Evolutionary conservation across 2,888 invertebrate genomes (phyloP), one percentile per base, ranked within the genome.

Genomic region (Tolmerus cingulatus): DNA sequence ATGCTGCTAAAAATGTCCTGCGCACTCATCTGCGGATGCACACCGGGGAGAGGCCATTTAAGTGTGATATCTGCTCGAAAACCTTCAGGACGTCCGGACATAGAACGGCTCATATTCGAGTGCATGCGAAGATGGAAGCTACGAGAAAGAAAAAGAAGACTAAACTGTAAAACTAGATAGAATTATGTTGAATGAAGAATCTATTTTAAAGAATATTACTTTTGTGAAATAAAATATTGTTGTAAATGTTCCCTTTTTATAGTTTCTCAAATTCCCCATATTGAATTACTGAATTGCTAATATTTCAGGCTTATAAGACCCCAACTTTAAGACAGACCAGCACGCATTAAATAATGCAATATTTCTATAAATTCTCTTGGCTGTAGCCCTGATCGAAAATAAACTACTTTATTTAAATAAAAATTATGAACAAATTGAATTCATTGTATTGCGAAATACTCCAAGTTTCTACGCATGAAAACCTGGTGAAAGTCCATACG

Each of bases 401-500:
- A 19, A 19, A 51, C 5, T 51, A 51, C 5, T 79, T 23, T 27
- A 46, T 8, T 82, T 57, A 30, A 81, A 51, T 51, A n/a, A 51
- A 51, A n/a, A 51, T 51, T n/a, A n/a, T 7, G 19, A 51, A 51
- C 51, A 51, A 19, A n/a, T 7, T 76, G 19, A 76, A 37, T 76
- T 34, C n/a, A n/a, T n/a, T n/a, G n/a, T 76, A 34, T 74, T 74
- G 1, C 14, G 30, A 23, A 66, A 66, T 66, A 66, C 66, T 66
- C 27, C 8, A 27, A 27, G 12, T 27, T 66, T 12, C 66, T 37
- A 90, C 89, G 76, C 30, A 86, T 91, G 91, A 89, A 91, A 91
- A n/a, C 92, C 91, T 0, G 92, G 91, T 3, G 92, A 92, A 4
- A 91, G 87, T 4, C 92, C 91, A 86, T 91, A 92, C 7, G 91